A percentile compares a stretch with the other conserved stretches of the same genome.
Conservation (phyloP, 2,797 vertebrate species). For the Muraenolepis orangiensis region DNA sequence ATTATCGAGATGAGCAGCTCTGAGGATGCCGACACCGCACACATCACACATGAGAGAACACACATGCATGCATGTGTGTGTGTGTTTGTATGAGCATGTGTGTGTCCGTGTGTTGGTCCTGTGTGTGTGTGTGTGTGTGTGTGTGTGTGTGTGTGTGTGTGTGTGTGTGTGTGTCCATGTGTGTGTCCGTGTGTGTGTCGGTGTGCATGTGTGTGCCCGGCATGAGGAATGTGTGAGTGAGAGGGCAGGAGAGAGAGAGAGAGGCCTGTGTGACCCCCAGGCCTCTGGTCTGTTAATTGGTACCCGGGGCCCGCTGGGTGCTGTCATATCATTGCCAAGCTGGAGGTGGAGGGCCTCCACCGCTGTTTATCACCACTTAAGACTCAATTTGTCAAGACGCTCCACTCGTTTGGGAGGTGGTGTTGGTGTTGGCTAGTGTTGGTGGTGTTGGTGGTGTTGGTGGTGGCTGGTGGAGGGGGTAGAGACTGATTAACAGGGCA, state of each 20-base stretch:
- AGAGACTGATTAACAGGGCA: constrained; percentile 50
- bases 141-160: not conserved
- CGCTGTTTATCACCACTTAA: constrained; percentile 75
- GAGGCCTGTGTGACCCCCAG: constrained; percentile 70
- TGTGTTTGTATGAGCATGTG: constrained; percentile 2
- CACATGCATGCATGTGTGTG: no score
- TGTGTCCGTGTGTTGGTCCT: not conserved
- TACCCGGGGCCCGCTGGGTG: constrained; percentile 57
- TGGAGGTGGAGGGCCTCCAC: constrained; percentile 43
- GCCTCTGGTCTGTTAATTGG: constrained; percentile 69
- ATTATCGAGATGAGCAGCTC: constrained; percentile 47
- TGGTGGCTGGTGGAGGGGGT: constrained; percentile 41
- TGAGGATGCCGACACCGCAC: constrained; percentile 41
- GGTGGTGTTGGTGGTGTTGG: constrained; percentile 10
- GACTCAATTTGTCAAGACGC: constrained; percentile 74
- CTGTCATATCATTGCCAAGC: constrained; percentile 57
- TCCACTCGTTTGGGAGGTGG: constrained; percentile 16
- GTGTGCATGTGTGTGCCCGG: constrained; percentile 10
- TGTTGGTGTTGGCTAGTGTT: constrained; percentile 34
- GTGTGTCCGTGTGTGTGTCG: no score
- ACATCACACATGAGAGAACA: constrained; percentile 19
- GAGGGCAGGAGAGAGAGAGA: constrained; percentile 44
- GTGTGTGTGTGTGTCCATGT: not conserved
- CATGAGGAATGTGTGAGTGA: constrained; percentile 19
- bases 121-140: not conserved